Percentiles rank a stretch among this genome's conserved stretches.
Conservation (phyloP, 2,888 invertebrate species). For the Sylvicola fuscatus region DNA sequence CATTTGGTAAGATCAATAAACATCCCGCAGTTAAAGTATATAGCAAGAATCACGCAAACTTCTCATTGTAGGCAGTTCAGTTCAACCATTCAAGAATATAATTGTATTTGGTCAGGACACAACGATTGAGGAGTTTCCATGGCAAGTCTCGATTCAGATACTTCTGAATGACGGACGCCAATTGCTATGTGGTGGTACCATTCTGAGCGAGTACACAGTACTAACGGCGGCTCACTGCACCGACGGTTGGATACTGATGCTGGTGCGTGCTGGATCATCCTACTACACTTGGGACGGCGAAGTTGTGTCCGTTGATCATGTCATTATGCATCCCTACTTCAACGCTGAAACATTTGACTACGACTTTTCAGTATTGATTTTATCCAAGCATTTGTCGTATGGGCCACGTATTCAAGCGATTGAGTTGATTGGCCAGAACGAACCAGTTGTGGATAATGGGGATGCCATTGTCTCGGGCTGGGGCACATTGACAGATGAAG, state of each 20-base stretch:
- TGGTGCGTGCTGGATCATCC: constrained; percentile 31
- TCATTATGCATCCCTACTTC: constrained; percentile 28
- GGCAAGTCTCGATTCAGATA: constrained; percentile 13
- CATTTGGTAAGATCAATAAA: no score
- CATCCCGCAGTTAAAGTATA: no score
- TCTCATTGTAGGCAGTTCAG: no score
- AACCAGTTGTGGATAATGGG: constrained; percentile 7
- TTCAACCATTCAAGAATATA: no score
- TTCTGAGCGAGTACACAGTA: constrained; percentile 27
- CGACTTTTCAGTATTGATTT: constrained; percentile 34
- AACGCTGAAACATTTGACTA: constrained; percentile 21
- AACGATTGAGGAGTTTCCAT: constrained; percentile 13
- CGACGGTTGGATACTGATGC: constrained; percentile 13
- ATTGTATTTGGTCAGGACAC: constrained; percentile 17
- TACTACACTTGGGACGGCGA: constrained; percentile 17
- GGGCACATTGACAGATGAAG: constrained; percentile 10
- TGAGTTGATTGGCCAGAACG: constrained; percentile 17
- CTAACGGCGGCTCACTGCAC: constrained; percentile 40
- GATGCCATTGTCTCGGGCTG: constrained; percentile 12
- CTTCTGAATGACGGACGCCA: constrained; percentile 23
- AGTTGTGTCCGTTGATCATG: constrained; percentile 23
- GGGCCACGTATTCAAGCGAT: constrained; percentile 24
- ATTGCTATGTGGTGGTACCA: constrained; percentile 31
- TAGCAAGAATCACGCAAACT: no score
- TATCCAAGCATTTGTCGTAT: constrained; percentile 24